Base-by-base conservation (phyloP, 2,113 vertebrate species). In the Pseudonaja textilis region DNA sequence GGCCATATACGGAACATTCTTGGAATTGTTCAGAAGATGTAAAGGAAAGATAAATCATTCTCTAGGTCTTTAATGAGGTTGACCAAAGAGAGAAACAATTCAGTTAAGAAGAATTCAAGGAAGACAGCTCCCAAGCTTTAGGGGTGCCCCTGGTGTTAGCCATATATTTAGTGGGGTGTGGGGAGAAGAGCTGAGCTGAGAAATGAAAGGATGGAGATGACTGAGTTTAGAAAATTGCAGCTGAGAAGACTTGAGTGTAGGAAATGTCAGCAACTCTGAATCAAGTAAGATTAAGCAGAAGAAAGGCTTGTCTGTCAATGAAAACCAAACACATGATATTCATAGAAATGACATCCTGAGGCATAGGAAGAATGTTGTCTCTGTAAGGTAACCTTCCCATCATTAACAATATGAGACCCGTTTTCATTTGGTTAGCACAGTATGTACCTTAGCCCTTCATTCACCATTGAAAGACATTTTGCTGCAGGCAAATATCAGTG, bases 381-480 rank as follows among this genome's bases (percentile, higher is more conserved):
- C 87, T 87, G 23, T 87, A 92, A 45, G 25, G 54, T 29, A 55
- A 25, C 52, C 26, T 74, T 45, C 61, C 25, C 81, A 8, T 74
- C 45, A 4, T 89, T 23, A 59, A 85, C 54, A 26, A 23, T 16
- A 20, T 16, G 69, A 39, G 14, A 7, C 29, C 23, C 2, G 12
- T n/a, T 86, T 93, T 14, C 74, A 85, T 52, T 55, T 25, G 29
- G 23, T 18, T 20, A 18, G 81, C 14, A 45, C 56, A 90, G 23
- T 42, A 18, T 39, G 69, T 8, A 12, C 55, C 14, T 47, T 61
- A 56, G 88, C n/a, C 57, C 39, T 94, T 94, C 89, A 25, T 94
- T 95, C 87, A 12, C 93, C 88, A 93, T 87, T 34, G 14, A 56
- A 10, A 0, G 92, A 88, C 92, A 94, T 89, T 95, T 95, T 26